Percentiles rank a stretch among this genome's conserved stretches.
phyloP scores from a whole-genome alignment of 2,113 vertebrate species.

The Hemibates koningsi region DNA sequence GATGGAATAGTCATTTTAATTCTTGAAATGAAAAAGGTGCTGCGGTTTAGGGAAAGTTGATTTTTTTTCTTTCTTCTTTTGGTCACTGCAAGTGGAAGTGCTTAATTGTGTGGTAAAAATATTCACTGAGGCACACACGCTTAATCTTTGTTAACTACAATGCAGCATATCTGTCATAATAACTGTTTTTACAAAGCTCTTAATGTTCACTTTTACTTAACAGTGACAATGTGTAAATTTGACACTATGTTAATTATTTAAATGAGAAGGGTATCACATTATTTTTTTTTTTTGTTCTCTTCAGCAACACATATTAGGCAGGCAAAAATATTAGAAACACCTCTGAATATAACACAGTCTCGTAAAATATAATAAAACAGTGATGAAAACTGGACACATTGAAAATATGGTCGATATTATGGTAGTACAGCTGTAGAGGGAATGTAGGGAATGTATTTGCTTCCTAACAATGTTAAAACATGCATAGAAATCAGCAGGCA shows the following conservation, averaged over 20 bases:
- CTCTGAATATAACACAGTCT: background rate
- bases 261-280: no score
- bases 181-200: background rate
- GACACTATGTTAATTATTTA: background rate
- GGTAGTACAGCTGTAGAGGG: background rate
- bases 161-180: background rate
- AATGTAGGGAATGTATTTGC: background rate
- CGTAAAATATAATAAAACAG: background rate
- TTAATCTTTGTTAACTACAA: background rate
- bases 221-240: background rate
- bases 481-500: background rate
- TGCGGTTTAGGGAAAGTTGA: background rate
- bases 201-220: background rate
- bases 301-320: background rate
- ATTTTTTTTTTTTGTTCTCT: background rate
- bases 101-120: background rate
- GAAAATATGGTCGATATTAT: background rate
- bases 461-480: background rate
- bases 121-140: background rate
- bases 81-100: background rate
- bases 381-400: background rate
- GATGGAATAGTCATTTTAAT: conserved; percentile 24
- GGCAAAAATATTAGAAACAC: background rate
- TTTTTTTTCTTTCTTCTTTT: background rate
- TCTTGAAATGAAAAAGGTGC: background rate